phyloP scores from a whole-genome alignment of 2,888 invertebrate species.

The Patella ulyssiponensis region DNA sequence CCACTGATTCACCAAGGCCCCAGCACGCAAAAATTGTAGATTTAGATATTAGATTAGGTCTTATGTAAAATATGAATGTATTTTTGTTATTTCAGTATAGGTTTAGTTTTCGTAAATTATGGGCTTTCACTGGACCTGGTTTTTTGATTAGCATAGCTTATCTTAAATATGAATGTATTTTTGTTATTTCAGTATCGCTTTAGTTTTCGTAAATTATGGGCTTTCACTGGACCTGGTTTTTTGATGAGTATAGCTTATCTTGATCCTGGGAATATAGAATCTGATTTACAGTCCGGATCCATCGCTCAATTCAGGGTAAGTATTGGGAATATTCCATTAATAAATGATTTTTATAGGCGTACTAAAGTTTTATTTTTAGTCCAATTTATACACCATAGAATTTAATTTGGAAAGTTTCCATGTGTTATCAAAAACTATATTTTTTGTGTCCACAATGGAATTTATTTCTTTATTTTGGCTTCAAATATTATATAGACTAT shows the following conservation, averaged over 20 bases:
- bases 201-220: slow-evolving; percentile 90
- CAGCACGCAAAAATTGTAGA: too few relatives aligned
- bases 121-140: slow-evolving; percentile 94
- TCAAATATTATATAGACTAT: too few relatives aligned
- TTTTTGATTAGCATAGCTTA: slow-evolving; percentile 95
- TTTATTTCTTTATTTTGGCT: too few relatives aligned
- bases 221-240: slow-evolving; percentile 93
- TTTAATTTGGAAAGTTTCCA: too few relatives aligned
- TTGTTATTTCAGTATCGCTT: slow-evolving; percentile 73
- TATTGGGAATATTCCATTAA: background rate
- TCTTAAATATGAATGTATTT: slow-evolving; percentile 74
- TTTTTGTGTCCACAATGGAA: too few relatives aligned
- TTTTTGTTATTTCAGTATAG: slow-evolving; percentile 37
- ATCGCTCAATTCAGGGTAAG: slow-evolving; percentile 83
- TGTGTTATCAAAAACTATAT: too few relatives aligned
- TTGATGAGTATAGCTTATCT: slow-evolving; percentile 94
- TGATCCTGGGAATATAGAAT: slow-evolving; percentile 94
- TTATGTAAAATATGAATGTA: background rate
- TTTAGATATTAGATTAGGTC: too few relatives aligned
- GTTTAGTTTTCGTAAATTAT: slow-evolving; percentile 89
- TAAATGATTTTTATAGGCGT: too few relatives aligned
- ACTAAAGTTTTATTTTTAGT: too few relatives aligned
- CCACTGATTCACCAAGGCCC: too few relatives aligned
- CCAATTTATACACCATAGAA: too few relatives aligned
- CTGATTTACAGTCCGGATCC: slow-evolving; percentile 88